phyloP scores from a whole-genome alignment of 2,797 vertebrate genomes.

The Dendrocincla fuliginosa region DNA sequence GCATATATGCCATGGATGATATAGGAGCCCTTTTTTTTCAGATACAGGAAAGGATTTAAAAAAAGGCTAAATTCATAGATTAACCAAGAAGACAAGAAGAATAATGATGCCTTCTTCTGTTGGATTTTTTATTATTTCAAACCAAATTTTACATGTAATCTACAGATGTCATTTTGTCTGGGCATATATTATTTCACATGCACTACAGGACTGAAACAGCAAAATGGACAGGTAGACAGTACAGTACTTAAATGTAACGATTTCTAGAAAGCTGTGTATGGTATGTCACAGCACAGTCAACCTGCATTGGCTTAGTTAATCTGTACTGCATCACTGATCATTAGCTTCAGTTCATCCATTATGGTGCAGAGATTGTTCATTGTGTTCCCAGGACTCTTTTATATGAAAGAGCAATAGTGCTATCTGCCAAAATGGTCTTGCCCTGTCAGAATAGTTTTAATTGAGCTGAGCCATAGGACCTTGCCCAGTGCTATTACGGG shows the following conservation, averaged over 20 bases:
- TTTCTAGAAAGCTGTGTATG: slow-evolving; percentile 35
- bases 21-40: rapidly evolving
- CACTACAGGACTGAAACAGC: not conserved
- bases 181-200: not conserved
- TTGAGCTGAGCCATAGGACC: slow-evolving; percentile 55
- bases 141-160: not conserved
- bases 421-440: slow-evolving; percentile 52
- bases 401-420: slow-evolving; percentile 42
- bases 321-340: slow-evolving; percentile 54
- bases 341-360: slow-evolving; percentile 61
- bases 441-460: slow-evolving; percentile 64
- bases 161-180: not conserved
- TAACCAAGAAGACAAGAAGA: not conserved
- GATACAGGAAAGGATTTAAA: not conserved
- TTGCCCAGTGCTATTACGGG: not conserved
- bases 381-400: slow-evolving; percentile 61
- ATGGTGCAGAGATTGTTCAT: slow-evolving; percentile 32
- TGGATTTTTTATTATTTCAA: not conserved
- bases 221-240: not conserved
- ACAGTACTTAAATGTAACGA: not conserved
- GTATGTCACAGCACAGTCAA: slow-evolving; percentile 35
- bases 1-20: not conserved
- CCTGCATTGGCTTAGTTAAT: slow-evolving; percentile 40
- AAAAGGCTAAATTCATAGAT: rapidly evolving
- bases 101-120: not conserved